Evolutionary conservation across 2,797 vertebrate species (phyloP), one percentile per base, ranked within the genome.

Genomic region (Rhinatrema bivittatum): DNA sequence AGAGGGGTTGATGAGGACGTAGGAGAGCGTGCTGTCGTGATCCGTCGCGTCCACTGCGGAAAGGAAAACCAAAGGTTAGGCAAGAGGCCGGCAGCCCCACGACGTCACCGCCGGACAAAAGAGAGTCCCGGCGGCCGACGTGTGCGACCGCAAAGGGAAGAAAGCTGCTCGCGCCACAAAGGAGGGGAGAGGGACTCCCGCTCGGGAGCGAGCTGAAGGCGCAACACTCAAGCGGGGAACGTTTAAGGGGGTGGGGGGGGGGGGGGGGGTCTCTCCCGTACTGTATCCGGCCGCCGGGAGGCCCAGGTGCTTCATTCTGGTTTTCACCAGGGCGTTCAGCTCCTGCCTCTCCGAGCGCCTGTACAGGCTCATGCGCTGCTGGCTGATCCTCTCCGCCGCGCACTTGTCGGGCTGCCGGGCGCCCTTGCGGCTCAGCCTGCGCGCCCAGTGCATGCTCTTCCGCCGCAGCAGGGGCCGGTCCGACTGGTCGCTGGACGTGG

Each of bases 391-490:
- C 56, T 88, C 86, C 0, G 87, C 85, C 0, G 86, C 83, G 2
- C 82, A 85, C 0, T 81, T 60, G 1, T 68, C 62, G 18, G 73
- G 78, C 15, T 73, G 48, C n/a, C 86, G 78, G 1, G 77, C 79
- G 1, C 87, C 81, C 47, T 87, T 87, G 38, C 87, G 69, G 68
- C 85, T 89, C 37, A 89, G 71, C 15, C 87, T 68, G 8, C 87
- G 76, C 0, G 87, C 87, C 87, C 87, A 90, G 72, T 86, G 87
- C 86, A 90, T 86, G 72, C 87, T 90, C 70, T 90, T 90, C 53
- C 85, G 80, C 48, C 87, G 56, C 25, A 89, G 80, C 42, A 90
- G 72, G 0, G 86, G 87, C 62, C 87, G 86, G 46, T 90, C 87
- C 0, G 79, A 76, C 16, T 69, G 71, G 51, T 86, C 82, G 22